A percentile compares a stretch with the other conserved stretches of the same genome.
These are phyloP conservation scores for Erythrocebus patas DNA, from an alignment of 2,113 vertebrate genomes.

Conservation along the genomic window DNA sequence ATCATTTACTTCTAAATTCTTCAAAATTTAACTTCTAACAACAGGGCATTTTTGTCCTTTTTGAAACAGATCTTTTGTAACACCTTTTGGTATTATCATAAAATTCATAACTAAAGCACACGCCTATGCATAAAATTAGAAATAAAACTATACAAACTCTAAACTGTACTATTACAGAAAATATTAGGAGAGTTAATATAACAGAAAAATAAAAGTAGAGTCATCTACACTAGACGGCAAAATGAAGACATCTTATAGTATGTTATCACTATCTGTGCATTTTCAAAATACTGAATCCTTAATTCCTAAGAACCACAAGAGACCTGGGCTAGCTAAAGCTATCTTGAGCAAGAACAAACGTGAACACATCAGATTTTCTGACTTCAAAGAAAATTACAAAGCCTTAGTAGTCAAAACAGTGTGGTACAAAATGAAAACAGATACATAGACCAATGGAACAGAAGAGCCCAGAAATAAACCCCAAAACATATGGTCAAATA, in stretches of 20 bases:
- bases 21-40: background rate
- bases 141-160: background rate
- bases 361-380: background rate
- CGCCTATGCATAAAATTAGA: background rate
- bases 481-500: background rate
- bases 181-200: background rate
- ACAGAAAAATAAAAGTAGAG: background rate
- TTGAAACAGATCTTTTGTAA: background rate
- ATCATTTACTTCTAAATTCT: background rate
- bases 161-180: background rate
- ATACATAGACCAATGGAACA: background rate
- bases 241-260: background rate
- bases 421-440: background rate
- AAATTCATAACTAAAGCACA: background rate
- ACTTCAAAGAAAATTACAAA: background rate
- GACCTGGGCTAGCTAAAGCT: background rate
- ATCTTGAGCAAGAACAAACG: background rate
- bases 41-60: background rate
- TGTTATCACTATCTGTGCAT: background rate
- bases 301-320: background rate
- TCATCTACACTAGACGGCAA: background rate
- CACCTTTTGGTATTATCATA: background rate
- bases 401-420: background rate
- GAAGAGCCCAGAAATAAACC: background rate
- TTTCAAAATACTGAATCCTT: slow-evolving; percentile 22